These are phyloP conservation scores for Spilosoma lubricipeda DNA, from an alignment of 2,888 invertebrate species.

Conservation along the genomic window DNA sequence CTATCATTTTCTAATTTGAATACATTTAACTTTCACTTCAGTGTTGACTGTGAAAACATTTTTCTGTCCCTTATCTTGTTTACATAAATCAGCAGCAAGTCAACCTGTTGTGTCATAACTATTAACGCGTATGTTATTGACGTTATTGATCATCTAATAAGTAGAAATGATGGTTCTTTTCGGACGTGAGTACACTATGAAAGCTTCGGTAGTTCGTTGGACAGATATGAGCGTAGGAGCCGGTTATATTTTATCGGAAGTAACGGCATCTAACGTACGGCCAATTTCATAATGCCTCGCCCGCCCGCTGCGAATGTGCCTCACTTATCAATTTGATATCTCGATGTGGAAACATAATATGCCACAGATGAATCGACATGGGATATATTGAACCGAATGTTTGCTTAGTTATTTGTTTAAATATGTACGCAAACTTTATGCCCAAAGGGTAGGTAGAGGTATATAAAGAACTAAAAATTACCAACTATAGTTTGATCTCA, in stretches of 20 bases:
- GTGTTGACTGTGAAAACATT: constrained; percentile 40
- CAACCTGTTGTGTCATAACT: constrained; percentile 52
- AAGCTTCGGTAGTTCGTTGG: constrained; percentile 64
- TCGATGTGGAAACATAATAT: constrained; percentile 82
- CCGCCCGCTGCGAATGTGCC: constrained; percentile 74
- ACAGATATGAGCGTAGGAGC: constrained; percentile 83
- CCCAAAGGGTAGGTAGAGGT: too few species aligned
- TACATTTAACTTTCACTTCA: constrained; percentile 47
- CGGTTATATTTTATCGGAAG: constrained; percentile 85
- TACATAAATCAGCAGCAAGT: constrained; percentile 42
- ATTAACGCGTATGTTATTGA: constrained; percentile 43
- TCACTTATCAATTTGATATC: constrained; percentile 87
- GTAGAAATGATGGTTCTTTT: constrained; percentile 69
- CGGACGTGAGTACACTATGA: constrained; percentile 72
- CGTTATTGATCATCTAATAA: constrained; percentile 72
- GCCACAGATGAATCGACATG: constrained; percentile 68
- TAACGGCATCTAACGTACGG: constrained; percentile 85
- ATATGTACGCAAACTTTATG: too few species aligned
- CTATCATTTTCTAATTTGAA: constrained; percentile 44
- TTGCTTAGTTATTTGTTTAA: constrained; percentile 20
- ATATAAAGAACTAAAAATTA: too few species aligned
- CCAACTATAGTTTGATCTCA: too few species aligned
- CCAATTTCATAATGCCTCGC: constrained; percentile 86
- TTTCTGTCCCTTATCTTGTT: constrained; percentile 45
- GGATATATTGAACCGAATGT: constrained; percentile 34